These are phyloP conservation scores for Cheilosia vernalis DNA, from an alignment of 2,888 invertebrate genomes.

Conservation along the genomic window DNA sequence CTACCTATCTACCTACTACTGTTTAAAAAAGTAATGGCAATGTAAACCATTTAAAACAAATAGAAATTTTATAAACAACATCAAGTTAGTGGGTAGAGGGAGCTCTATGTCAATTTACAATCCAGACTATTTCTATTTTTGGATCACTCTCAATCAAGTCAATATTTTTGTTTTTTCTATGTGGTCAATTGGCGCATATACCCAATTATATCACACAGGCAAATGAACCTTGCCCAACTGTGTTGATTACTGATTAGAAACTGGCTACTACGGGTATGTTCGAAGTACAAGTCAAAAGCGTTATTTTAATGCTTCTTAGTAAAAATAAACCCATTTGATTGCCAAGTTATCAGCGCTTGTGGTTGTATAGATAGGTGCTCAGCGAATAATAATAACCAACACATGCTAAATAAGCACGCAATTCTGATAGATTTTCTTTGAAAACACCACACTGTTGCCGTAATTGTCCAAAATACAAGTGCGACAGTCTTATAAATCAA, in stretches of 20 bases:
- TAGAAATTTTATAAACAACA: background rate
- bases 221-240: background rate
- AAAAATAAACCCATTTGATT: too few relatives aligned
- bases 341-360: too few relatives aligned
- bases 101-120: background rate
- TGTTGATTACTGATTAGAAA: background rate
- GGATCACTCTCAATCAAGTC: background rate
- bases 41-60: background rate
- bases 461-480: conserved; percentile 26
- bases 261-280: background rate
- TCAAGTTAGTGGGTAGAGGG: background rate
- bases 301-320: too few relatives aligned
- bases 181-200: background rate
- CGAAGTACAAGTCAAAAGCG: too few relatives aligned
- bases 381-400: background rate
- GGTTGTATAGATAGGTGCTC: too few relatives aligned
- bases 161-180: background rate
- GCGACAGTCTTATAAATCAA: background rate
- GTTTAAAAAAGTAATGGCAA: background rate
- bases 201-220: background rate
- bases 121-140: background rate
- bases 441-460: background rate
- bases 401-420: background rate
- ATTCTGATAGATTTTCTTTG: background rate
- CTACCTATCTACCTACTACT: background rate